These are phyloP conservation scores for Microcebus griseorufus DNA, from an alignment of 2,113 vertebrate species.

Conservation along the genomic window DNA sequence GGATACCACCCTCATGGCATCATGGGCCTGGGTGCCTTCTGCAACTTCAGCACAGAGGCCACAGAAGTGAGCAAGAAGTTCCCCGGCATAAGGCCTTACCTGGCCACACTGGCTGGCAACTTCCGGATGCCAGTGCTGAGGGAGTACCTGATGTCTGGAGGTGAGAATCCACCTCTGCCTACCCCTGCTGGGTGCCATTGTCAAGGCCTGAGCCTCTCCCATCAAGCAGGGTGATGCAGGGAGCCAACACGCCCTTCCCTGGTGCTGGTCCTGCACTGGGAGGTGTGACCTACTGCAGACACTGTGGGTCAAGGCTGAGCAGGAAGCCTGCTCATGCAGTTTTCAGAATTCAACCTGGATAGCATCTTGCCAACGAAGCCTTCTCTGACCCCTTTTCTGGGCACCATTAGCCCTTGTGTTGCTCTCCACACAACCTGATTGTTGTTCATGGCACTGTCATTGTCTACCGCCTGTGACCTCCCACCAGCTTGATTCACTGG, in stretches of 20 bases:
- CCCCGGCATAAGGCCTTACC: constrained; percentile 93
- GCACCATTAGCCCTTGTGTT: background rate
- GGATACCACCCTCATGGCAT: constrained; percentile 98
- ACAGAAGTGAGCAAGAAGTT: constrained; percentile 96
- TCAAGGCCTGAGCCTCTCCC: background rate
- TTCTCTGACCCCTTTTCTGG: background rate
- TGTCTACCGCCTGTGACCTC: background rate
- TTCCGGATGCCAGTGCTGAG: constrained; percentile 95
- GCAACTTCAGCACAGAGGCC: constrained; percentile 97
- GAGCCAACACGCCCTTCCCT: background rate
- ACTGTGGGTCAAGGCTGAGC: background rate
- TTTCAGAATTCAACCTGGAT: background rate
- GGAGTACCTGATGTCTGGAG: constrained; percentile 98
- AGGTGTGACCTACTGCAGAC: too few species aligned
- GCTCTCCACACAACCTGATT: background rate
- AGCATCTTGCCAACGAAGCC: background rate
- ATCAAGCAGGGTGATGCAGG: background rate
- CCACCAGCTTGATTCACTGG: background rate
- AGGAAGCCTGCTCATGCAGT: background rate
- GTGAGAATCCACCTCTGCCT: constrained; percentile 82
- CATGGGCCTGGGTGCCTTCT: constrained; percentile 96
- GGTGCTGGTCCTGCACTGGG: background rate
- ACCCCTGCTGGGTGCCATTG: background rate
- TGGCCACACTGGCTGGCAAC: constrained; percentile 96
- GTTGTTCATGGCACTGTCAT: background rate